Base-by-base conservation (phyloP, 2,888 invertebrate species). In the Apamea anceps region DNA sequence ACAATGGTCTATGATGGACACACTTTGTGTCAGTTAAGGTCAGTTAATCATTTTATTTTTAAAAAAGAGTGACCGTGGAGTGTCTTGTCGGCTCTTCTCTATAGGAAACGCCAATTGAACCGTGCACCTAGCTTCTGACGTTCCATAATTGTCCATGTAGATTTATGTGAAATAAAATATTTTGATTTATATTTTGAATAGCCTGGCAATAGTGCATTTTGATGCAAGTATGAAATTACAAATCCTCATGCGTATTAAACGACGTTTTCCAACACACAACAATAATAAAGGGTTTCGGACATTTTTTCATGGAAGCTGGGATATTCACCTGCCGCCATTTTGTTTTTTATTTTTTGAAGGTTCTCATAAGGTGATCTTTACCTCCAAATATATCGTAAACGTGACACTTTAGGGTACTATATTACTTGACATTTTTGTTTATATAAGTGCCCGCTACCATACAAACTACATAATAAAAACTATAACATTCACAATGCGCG, bases 1-100 rank as follows among this genome's bases (percentile, higher is more conserved):
- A 73, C 68, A 82, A 63, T 81, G 57, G 25, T 2, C 45, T 15
- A 25, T 45, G 15, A 60, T 72, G 48, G n/a, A 15, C 21, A 45
- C n/a, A 48, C 12, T 57, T 28, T 25, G 28, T 57, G 12, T 32
- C 2, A 1, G 25, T 48, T 8, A 25, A 1, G 15, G 8, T 32
- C n/a, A 32, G 57, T 28, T 48, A n/a, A 57, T 5, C 25, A 12
- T 10, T 57, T n/a, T 54, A 3, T 51, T 57, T 57, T 57, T 57
- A 57, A 57, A 57, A 57, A 57, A 5, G 3, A 12, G 12, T 25
- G 10, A 10, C 4, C 4, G 1, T n/a, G 25, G 25, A 12, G 57
- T 57, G 25, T 57, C 25, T 57, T 57, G 25, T 5, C 25, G 25
- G 57, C 0, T n/a, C 12, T 12, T n/a, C 25, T 57, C 57, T 0